Evolutionary conservation across 2,113 vertebrate species (phyloP).

Genomic region (Sminthopsis crassicaudata): DNA sequence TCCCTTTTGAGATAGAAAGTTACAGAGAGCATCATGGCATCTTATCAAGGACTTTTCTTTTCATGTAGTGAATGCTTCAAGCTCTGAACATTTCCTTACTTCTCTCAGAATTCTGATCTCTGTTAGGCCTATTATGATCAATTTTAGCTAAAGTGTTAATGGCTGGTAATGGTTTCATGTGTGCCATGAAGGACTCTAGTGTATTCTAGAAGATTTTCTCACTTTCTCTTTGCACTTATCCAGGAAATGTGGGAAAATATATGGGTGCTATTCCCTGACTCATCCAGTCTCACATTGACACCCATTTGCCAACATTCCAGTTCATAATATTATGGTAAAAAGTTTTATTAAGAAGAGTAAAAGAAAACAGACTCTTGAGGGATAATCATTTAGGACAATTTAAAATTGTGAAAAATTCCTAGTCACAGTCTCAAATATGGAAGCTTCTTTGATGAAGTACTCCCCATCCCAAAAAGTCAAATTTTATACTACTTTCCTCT

Average conservation of each 20-base stretch:
- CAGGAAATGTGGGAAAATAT: background rate
- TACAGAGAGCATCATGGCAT: background rate
- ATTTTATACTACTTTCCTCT: background rate
- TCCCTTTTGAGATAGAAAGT: background rate
- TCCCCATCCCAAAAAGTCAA: background rate
- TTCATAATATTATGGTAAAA: background rate
- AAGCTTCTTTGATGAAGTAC: background rate
- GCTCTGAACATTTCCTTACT: background rate
- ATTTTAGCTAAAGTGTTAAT: conserved; percentile 29
- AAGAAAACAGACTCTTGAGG: background rate
- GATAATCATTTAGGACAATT: background rate
- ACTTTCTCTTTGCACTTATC: background rate
- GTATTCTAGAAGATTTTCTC: background rate
- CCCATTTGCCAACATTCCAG: background rate
- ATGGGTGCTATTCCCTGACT: background rate
- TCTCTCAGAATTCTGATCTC: conserved; percentile 15
- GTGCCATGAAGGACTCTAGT: background rate
- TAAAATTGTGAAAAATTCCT: background rate
- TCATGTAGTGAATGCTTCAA: background rate
- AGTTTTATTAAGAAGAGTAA: background rate
- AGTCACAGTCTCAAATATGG: background rate
- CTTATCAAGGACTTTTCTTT: background rate
- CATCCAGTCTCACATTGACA: background rate
- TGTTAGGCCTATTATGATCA: conserved; percentile 39
- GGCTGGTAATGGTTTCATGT: background rate